Base-by-base conservation (phyloP, 2,113 vertebrate species). In the Sminthopsis crassicaudata region DNA sequence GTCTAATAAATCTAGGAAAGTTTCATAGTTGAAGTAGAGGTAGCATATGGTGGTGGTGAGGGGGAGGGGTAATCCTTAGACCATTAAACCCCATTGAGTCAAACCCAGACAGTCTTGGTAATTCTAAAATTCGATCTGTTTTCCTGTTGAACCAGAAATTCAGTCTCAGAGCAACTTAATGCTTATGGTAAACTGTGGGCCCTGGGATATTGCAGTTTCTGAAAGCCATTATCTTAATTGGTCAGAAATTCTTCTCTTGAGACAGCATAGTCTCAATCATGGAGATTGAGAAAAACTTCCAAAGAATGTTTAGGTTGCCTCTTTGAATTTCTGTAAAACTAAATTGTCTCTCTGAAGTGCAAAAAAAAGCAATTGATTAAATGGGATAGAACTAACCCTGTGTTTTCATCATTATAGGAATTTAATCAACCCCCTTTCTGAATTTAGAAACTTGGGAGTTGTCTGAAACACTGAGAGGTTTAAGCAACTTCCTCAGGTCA, bases 291-390 rank as follows among this genome's bases (percentile, higher is more conserved):
- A 92, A 90, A 60, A 16, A 10, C 23, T 36, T 67, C 60, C 60
- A 67, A 67, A 67, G 60, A 67, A 67, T 36, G 60, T 67, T 76
- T 48, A 50, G 46, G 27, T 91, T 94, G 91, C 50, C 96, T 67
- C 92, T 55, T 95, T 95, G 95, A 53, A 89, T 46, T 42, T 76
- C 46, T 48, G 24, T 8, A 93, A 10, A 93, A 67, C 94, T 55
- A 96, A 46, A 2, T 1, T 93, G 14, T 53, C 30, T 93, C 19
- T 95, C 89, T 55, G 0, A 46, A 4, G 48, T 30, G 95, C 8
- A 90, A 90, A 89, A 91, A 48, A 46, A 57, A 26, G 53, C 36
- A 57, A 24, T 90, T 67, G 30, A 30, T 67, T 67, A 36, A 67
- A 12, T 36, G 2, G 57, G 27, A 30, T 30, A 30, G 26, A 27